Evolutionary conservation across 1,140 invertebrate genomes (phyloP), one percentile per base, ranked within the genome.

Genomic region (Trichonephila inaurata): DNA sequence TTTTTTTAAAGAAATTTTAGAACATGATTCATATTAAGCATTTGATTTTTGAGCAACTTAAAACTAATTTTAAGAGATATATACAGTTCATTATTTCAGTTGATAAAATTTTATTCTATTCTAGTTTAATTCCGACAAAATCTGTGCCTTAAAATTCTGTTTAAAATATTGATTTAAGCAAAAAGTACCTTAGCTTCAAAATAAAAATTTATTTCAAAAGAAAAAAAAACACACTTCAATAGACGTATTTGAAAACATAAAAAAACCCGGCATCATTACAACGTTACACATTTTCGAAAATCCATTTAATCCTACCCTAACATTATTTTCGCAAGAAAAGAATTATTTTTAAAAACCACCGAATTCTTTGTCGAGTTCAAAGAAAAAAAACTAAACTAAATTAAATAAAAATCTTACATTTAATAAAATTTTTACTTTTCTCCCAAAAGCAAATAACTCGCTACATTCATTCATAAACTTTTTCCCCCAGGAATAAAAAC

Each of bases 401-500:
- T 40, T 40, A 40, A 40, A 40, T 40, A 40, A 40, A 69, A 69
- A 24, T 69, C 21, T n/a, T n/a, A n/a, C 66, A 69, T 69, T 69
- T 28, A 24, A 69, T 69, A 28, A 28, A 69, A 24, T 24, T 69
- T 69, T 28, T 62, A 62, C 61, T 14, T 21, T 8, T 12, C n/a
- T n/a, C 8, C 66, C 66, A 77, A 77, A 77, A 77, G 69, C 69
- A 77, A 77, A 40, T 28, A 77, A 40, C 33, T 3, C 7, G 28
- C 82, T 16, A 24, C 82, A n/a, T 44, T n/a, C 51, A 83, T 83
- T 83, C 82, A 83, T 24, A 60, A 83, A 83, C 44, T 58, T 83
- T 28, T n/a, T 21, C 82, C 21, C 21, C 60, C 16, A 64, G 51
- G 61, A 83, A 62, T 12, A 60, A 61, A 44, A 60, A 60, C 40